These are phyloP conservation scores for Echinometra lucunter DNA, from an alignment of 53 echinoderm and acorn worm species.

Conservation along the genomic window DNA sequence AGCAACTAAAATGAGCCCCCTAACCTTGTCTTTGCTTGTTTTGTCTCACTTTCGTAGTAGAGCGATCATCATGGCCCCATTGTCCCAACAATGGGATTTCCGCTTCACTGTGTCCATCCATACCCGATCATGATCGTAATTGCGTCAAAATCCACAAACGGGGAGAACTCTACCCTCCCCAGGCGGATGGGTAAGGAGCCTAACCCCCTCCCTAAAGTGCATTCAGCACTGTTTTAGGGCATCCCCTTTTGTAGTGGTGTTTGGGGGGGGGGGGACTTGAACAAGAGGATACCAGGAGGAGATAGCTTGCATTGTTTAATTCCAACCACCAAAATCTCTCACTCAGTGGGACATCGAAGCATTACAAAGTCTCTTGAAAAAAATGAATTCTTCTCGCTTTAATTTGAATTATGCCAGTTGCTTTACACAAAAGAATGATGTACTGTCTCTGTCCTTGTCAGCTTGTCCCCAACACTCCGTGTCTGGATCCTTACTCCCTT, in stretches of 20 bases:
- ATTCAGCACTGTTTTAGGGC: slow-evolving; percentile 1
- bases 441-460: slow-evolving; percentile 13
- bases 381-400: neutral
- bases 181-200: slow-evolving; percentile 24
- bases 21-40: slow-evolving; percentile 59
- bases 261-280: slow-evolving; percentile 6
- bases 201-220: slow-evolving; percentile 12
- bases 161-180: neutral
- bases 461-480: neutral
- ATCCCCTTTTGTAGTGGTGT: slow-evolving; percentile 13
- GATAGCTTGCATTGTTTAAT: neutral
- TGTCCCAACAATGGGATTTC: slow-evolving; percentile 60
- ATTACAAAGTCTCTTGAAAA: slow-evolving; percentile 36
- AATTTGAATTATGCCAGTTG: slow-evolving; percentile 49
- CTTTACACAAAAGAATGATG: slow-evolving; percentile 9
- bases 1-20: neutral
- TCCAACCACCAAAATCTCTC: slow-evolving; percentile 32
- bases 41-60: slow-evolving; percentile 48
- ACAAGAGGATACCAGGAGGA: neutral
- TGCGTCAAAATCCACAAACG: slow-evolving; percentile 62
- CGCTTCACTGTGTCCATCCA: slow-evolving; percentile 63
- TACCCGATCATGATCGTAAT: slow-evolving; percentile 61
- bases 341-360: slow-evolving; percentile 13
- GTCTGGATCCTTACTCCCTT: neutral
- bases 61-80: slow-evolving; percentile 47